Base-by-base conservation (phyloP, 2,113 vertebrate species). In the Proterorhinus semilunaris region DNA sequence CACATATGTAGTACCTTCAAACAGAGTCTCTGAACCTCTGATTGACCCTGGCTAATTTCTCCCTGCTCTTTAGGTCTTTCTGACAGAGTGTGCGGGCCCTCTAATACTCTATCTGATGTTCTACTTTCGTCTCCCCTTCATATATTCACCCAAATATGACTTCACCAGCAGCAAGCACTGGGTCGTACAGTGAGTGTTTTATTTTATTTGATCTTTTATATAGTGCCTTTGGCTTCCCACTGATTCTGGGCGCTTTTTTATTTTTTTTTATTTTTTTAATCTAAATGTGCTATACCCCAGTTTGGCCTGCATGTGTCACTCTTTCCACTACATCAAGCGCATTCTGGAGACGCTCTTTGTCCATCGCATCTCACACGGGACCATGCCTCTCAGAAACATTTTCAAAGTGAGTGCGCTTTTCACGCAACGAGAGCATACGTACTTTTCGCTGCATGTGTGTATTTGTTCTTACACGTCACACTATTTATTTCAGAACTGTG, bases 351-450 rank as follows among this genome's bases (percentile, higher is more conserved):
- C 95, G 0, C 80, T 96, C 65, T 96, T 96, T 7, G 91, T 96
- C 71, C 96, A 97, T 75, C 95, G 96, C 15, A 96, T 97, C 87
- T 96, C 94, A 8, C 95, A 96, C 0, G 95, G 95, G 66, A 96
- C 96, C 77, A 97, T 96, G 95, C 96, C 96, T 1, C 75, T 96
- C 53, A 91, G 94, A 67, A 96, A 96, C 83, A 96, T 97, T 83
- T 96, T 96, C 74, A 97, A 96, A 92, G 95, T 95, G 59, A 88
- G 65, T 3, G 7, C 13, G 8, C 46, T 62, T 6, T 51, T 43
- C 62, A 12, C 6, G 72, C 36, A 46, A 1, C 7, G 21, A 8
- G 36, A 17, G 27, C 61, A 50, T 66, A 0, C 6, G 17, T 52
- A 67, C 65, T 17, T 17, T 10, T 8, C 5, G 47, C 15, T 17